These are phyloP conservation scores for Tokudaia muenninki DNA, from an alignment of 2,797 vertebrate genomes.

Conservation along the genomic window DNA sequence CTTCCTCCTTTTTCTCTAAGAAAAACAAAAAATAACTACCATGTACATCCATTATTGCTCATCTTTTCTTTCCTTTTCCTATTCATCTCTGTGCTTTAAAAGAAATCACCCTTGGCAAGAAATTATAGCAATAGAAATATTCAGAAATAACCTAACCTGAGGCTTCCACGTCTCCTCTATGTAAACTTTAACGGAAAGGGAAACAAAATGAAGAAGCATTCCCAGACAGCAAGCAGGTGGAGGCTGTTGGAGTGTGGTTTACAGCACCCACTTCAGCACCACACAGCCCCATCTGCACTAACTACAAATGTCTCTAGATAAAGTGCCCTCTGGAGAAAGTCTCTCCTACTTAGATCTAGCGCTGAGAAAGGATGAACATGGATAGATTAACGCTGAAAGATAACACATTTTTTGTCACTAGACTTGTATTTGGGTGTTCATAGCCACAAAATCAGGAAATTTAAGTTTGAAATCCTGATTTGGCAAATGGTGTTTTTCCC, in stretches of 20 bases:
- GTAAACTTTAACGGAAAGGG: background rate
- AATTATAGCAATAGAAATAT: background rate
- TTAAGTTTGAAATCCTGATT: constrained; percentile 3
- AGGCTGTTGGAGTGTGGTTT: background rate
- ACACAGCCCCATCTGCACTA: background rate
- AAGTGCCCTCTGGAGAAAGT: background rate
- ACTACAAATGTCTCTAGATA: background rate
- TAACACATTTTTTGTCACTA: background rate
- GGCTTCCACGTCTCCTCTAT: background rate
- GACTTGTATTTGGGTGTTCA: background rate
- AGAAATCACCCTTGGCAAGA: background rate
- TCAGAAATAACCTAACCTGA: background rate
- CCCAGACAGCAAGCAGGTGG: background rate
- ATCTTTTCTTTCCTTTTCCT: background rate
- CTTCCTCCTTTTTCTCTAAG: background rate
- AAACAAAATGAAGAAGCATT: background rate
- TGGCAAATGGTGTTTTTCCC: background rate
- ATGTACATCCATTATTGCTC: background rate
- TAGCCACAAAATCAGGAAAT: background rate
- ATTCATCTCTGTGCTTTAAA: background rate
- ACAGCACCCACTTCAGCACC: no score
- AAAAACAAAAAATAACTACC: background rate
- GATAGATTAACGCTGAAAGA: background rate
- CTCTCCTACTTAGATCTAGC: background rate
- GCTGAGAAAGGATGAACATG: background rate